Evolutionary conservation across 2,888 invertebrate genomes (phyloP).

Genomic region (Cremastinae sp.): DNA sequence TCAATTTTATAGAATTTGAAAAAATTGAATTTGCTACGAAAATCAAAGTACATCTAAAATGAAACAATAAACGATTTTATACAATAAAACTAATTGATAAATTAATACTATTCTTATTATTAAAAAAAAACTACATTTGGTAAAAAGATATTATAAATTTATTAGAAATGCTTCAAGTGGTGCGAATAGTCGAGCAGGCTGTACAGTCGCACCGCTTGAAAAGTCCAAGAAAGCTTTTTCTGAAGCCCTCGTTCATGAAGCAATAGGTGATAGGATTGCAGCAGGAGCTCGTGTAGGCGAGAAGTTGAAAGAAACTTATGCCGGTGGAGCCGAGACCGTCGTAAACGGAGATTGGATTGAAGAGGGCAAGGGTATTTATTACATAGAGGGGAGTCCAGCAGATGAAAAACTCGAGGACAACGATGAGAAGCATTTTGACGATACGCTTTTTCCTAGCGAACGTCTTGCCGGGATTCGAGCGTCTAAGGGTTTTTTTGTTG

Average conservation of each 20-base stretch:
- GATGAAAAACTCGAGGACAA: constrained; percentile 94
- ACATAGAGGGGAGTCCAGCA: constrained; percentile 95
- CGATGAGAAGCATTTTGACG: constrained; percentile 92
- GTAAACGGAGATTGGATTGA: constrained; percentile 87
- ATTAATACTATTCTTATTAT: no score
- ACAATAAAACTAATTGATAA: no score
- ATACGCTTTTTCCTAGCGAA: constrained; percentile 52
- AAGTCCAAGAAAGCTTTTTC: constrained; percentile 89
- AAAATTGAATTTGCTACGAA: no score
- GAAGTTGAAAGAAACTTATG: constrained; percentile 87
- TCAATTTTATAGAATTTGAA: no score
- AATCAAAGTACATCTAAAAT: no score
- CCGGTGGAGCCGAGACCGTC: constrained; percentile 87
- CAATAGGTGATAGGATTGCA: constrained; percentile 96
- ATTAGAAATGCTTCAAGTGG: constrained; percentile 17
- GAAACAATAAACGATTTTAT: no score
- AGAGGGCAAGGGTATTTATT: constrained; percentile 88
- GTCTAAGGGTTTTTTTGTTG: constrained; percentile 44
- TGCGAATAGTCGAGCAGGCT: constrained; percentile 74
- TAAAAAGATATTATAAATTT: no score
- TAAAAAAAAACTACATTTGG: no score
- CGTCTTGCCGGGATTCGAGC: constrained; percentile 53
- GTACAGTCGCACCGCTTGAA: constrained; percentile 85
- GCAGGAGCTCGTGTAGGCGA: constrained; percentile 91
- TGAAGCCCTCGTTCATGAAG: constrained; percentile 94